Percentiles rank a stretch among this genome's conserved stretches.
Conservation (phyloP, 2,888 invertebrate species). For the Myopa tessellatipennis region DNA sequence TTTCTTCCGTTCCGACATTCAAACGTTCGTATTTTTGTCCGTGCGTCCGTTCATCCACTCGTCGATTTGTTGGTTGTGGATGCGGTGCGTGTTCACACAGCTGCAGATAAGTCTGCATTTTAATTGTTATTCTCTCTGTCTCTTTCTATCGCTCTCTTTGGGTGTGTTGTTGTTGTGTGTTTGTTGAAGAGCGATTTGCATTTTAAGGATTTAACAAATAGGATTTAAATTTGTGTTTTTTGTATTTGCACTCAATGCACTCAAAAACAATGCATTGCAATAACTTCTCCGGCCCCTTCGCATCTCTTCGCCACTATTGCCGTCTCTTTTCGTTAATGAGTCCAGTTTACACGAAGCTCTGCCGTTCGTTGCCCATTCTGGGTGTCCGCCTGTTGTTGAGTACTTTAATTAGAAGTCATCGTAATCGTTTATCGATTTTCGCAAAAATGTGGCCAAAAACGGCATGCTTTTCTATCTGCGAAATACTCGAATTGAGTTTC, state of each 20-base stretch:
- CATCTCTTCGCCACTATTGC: conserved; percentile 42
- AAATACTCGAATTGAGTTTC: too few relatives aligned
- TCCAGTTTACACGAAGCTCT: conserved; percentile 10
- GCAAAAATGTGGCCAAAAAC: background rate
- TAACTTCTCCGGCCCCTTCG: conserved; percentile 28
- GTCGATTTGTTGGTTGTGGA: conserved; percentile 45
- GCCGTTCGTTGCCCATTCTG: conserved; percentile 8
- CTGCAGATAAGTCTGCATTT: conserved; percentile 55
- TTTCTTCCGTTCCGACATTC: background rate
- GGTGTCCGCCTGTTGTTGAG: background rate
- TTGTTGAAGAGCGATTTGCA: conserved; percentile 57
- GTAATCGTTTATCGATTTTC: conserved; percentile 25
- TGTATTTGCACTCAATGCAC: conserved; percentile 53
- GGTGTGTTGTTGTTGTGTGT: conserved; percentile 33
- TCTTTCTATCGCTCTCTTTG: conserved; percentile 1
- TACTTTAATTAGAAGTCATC: conserved; percentile 22
- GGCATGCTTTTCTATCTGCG: too few relatives aligned
- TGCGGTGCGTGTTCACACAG: conserved; percentile 43
- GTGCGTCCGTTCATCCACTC: background rate
- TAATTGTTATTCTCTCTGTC: conserved; percentile 52
- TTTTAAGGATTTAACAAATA: conserved; percentile 54
- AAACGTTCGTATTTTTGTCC: background rate
- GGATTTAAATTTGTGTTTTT: conserved; percentile 57
- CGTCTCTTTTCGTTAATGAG: conserved; percentile 44
- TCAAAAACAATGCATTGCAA: conserved; percentile 31